Conservation (phyloP, 2,888 invertebrate species). For the Theretra japonica region DNA sequence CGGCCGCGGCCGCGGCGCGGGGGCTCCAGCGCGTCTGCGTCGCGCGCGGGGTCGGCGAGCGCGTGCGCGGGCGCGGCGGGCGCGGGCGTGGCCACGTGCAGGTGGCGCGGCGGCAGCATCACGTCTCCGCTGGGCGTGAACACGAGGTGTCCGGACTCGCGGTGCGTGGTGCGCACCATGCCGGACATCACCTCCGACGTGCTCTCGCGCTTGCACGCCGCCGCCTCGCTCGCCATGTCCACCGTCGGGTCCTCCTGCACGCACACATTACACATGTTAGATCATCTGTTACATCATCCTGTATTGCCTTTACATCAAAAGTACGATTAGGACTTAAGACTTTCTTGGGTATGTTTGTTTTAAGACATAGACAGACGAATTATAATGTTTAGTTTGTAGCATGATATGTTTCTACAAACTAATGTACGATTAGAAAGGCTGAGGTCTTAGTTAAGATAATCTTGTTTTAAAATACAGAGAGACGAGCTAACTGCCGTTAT, state of each 20-base stretch:
- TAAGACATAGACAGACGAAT: too few species aligned
- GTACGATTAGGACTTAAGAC: too few species aligned
- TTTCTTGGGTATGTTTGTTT: too few species aligned
- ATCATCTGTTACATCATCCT: neutral
- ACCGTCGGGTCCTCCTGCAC: constrained; percentile 80
- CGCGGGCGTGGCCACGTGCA: constrained; percentile 61
- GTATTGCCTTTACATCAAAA: too few species aligned
- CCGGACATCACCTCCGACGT: constrained; percentile 79
- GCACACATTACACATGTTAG: neutral
- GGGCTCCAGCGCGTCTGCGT: constrained; percentile 56
- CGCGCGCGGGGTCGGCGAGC: constrained; percentile 77
- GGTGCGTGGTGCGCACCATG: constrained; percentile 80
- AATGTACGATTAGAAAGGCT: too few species aligned
- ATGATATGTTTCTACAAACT: too few species aligned
- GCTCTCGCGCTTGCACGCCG: constrained; percentile 64
- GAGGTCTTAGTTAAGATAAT: too few species aligned
- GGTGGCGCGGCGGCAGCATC: constrained; percentile 71
- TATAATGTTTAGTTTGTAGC: too few species aligned
- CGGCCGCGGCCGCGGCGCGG: constrained; percentile 79
- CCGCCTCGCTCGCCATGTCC: constrained; percentile 69
- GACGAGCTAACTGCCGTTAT: too few species aligned
- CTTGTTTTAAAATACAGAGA: neutral
- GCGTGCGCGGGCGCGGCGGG: constrained; percentile 70
- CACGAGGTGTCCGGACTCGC: constrained; percentile 77
- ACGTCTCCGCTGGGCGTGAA: constrained; percentile 81